These are phyloP conservation scores for Conchocele bisecta DNA, from an alignment of 2,888 invertebrate genomes.

Conservation along the genomic window DNA sequence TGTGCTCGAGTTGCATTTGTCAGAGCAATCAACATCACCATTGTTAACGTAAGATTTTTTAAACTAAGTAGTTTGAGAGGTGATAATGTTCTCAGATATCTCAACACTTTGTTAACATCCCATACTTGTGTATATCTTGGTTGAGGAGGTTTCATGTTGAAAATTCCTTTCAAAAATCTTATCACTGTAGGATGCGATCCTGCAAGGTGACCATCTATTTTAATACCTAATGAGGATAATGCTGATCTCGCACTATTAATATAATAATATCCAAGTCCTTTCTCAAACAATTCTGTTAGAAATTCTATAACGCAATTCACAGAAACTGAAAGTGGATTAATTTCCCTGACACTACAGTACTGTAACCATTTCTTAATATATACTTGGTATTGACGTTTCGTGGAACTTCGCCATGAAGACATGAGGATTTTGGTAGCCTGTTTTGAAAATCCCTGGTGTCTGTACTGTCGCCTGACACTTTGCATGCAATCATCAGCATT, in stretches of 20 bases:
- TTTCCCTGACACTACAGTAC: constrained; percentile 42
- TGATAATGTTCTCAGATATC: constrained; percentile 11
- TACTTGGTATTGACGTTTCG: constrained; percentile 44
- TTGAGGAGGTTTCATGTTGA: constrained; percentile 28
- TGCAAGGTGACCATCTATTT: constrained; percentile 9
- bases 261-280: constrained; percentile 42
- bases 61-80: constrained; percentile 8
- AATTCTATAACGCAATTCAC: not conserved
- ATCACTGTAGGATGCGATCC: constrained; percentile 41
- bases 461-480: constrained; percentile 30
- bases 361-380: constrained; percentile 52
- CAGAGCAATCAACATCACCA: constrained; percentile 27
- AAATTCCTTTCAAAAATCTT: constrained; percentile 52
- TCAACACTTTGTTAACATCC: constrained; percentile 24
- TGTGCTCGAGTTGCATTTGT: constrained; percentile 19
- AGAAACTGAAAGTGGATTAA: constrained; percentile 36
- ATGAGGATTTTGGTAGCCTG: constrained; percentile 36
- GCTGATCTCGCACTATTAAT: constrained; percentile 42
- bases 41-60: constrained; percentile 11
- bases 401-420: constrained; percentile 45
- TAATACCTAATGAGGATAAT: constrained; percentile 36
- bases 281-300: too few species aligned
- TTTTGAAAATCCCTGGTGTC: constrained; percentile 30
- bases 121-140: constrained; percentile 23
- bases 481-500: constrained; percentile 33